phyloP scores from a whole-genome alignment of 2,888 invertebrate species.

The Drosophila neonasuta region DNA sequence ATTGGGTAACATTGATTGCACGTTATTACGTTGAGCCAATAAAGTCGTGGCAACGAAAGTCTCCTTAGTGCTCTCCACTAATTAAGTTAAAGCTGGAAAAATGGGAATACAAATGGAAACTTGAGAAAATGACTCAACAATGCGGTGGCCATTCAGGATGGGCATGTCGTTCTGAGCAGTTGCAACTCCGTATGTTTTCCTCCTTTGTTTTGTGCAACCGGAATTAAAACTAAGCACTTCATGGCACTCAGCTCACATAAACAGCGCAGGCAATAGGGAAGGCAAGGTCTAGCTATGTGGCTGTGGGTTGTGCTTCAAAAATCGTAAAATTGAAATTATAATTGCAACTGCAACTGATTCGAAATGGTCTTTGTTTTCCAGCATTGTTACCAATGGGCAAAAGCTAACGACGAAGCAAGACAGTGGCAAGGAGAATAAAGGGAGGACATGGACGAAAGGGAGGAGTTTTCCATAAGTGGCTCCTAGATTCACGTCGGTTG shows the following conservation, averaged over 20 bases:
- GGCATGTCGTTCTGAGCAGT: constrained; percentile 19
- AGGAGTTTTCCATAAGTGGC: constrained; percentile 23
- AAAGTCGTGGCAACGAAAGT: neutral
- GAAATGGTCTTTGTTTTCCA: constrained; percentile 43
- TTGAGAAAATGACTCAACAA: constrained; percentile 47
- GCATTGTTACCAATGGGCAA: constrained; percentile 34
- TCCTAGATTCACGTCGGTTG: constrained; percentile 27
- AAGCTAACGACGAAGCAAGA: neutral
- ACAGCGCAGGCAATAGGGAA: constrained; percentile 1
- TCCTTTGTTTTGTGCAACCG: constrained; percentile 59
- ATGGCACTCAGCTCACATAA: constrained; percentile 65
- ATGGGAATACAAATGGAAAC: constrained; percentile 32
- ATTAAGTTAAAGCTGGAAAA: constrained; percentile 49
- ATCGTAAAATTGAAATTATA: constrained; percentile 77
- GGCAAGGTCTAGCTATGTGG: neutral
- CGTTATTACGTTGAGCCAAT: neutral
- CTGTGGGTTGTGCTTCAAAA: constrained; percentile 60
- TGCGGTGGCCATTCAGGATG: constrained; percentile 42
- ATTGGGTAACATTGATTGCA: neutral
- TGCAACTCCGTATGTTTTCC: constrained; percentile 41
- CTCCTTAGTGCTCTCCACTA: constrained; percentile 38
- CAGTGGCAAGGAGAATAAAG: neutral
- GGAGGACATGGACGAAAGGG: too few relatives aligned
- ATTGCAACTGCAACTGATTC: constrained; percentile 75
- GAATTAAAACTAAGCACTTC: constrained; percentile 74